These are phyloP conservation scores for Lepidurus couesii DNA, from an alignment of 1,140 invertebrate genomes.

Conservation along the genomic window DNA sequence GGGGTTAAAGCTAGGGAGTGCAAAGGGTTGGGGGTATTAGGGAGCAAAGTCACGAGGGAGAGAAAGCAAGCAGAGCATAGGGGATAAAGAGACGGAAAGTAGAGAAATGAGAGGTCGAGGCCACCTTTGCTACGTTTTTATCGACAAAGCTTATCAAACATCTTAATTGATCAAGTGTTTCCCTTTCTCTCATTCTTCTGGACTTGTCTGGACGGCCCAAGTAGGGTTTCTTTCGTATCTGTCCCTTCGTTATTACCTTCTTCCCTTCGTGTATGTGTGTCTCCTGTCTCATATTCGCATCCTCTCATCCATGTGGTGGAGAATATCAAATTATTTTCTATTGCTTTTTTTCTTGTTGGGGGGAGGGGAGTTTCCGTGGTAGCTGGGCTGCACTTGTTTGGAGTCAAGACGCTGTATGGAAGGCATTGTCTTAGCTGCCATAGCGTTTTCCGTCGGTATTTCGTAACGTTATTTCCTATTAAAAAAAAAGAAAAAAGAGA, in stretches of 20 bases:
- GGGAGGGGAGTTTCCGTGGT: not conserved
- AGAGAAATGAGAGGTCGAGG: not conserved
- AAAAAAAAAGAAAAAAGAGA: no score
- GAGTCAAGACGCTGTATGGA: not conserved
- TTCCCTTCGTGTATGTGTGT: not conserved
- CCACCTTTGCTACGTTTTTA: not conserved
- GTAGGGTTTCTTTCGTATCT: constrained; percentile 8
- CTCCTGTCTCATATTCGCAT: not conserved
- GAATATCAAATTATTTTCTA: not conserved
- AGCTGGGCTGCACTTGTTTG: not conserved
- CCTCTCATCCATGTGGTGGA: not conserved
- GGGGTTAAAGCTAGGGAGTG: not conserved
- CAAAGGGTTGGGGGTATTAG: not conserved
- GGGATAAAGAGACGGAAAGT: not conserved
- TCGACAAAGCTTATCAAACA: constrained; percentile 6
- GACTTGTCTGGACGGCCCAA: not conserved
- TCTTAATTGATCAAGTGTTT: constrained; percentile 22
- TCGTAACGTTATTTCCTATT: not conserved
- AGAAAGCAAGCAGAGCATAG: not conserved
- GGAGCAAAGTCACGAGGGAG: not conserved
- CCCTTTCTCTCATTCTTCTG: not conserved
- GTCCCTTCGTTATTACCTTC: not conserved
- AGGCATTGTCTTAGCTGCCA: no score
- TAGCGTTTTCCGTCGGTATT: not conserved
- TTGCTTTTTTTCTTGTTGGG: not conserved